A percentile compares a stretch with the other conserved stretches of the same genome.
Conservation (phyloP, 1,140 invertebrate genomes). For the Hyles euphorbiae region DNA sequence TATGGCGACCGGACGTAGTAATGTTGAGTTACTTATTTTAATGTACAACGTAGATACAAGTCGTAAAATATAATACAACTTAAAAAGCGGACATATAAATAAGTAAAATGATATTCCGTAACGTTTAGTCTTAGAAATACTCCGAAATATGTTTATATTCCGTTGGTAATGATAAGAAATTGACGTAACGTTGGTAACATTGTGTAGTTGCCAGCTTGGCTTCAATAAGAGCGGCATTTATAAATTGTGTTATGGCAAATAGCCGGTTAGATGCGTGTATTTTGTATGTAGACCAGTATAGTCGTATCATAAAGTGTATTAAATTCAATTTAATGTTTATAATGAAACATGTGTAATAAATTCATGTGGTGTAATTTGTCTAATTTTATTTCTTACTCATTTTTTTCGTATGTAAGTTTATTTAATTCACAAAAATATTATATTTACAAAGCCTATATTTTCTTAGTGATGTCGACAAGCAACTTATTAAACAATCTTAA, state of each 20-base stretch:
- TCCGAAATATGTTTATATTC: neutral
- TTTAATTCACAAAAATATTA: too few relatives aligned
- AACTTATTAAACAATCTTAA: too few relatives aligned
- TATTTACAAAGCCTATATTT: too few relatives aligned
- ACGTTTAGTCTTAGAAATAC: neutral
- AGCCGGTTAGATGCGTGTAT: neutral
- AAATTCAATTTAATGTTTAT: neutral
- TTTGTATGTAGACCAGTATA: neutral
- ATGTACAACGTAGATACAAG: neutral
- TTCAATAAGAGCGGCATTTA: slow-evolving; percentile 15
- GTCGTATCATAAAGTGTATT: neutral
- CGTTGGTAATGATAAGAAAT: neutral
- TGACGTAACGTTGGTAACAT: slow-evolving; percentile 13
- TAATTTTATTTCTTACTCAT: too few relatives aligned
- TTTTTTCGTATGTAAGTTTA: too few relatives aligned
- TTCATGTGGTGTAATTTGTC: too few relatives aligned
- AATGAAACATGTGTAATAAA: too few relatives aligned
- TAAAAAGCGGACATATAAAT: neutral
- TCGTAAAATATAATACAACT: neutral
- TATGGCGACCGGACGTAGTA: slow-evolving; percentile 44
- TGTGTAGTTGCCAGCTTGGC: slow-evolving; percentile 14
- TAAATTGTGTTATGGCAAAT: slow-evolving; percentile 13
- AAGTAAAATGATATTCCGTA: neutral
- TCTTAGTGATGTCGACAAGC: too few relatives aligned
- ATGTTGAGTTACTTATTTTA: slow-evolving; percentile 29